Evolutionary conservation across 2,888 invertebrate genomes (phyloP).

Genomic region (Papilio demoleus): DNA sequence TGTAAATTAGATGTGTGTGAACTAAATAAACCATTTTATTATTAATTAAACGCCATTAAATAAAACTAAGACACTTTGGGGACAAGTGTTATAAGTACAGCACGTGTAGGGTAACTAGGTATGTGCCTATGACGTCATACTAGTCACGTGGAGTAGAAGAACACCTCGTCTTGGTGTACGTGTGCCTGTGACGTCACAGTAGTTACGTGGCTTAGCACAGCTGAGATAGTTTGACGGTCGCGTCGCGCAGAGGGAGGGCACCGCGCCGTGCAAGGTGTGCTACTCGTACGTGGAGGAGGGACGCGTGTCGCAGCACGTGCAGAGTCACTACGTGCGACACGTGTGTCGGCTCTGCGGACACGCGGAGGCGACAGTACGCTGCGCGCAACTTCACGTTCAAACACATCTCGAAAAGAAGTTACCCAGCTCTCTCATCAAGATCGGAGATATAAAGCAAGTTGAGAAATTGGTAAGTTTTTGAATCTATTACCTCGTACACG

Average conservation of each 20-base stretch:
- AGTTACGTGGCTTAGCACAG: too few relatives aligned
- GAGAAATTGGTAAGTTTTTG: conserved; percentile 45
- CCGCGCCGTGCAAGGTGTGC: conserved; percentile 30
- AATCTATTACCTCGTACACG: too few relatives aligned
- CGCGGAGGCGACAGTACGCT: conserved; percentile 49
- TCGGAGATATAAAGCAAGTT: conserved; percentile 50
- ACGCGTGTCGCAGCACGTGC: conserved; percentile 52
- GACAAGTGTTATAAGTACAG: too few relatives aligned
- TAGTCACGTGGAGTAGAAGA: too few relatives aligned
- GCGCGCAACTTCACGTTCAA: neutral
- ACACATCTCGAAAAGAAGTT: conserved; percentile 38
- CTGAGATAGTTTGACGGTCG: neutral
- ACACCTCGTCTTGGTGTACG: too few relatives aligned
- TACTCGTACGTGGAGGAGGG: conserved; percentile 26
- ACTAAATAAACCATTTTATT: too few relatives aligned
- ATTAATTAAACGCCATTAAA: too few relatives aligned
- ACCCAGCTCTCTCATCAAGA: conserved; percentile 56
- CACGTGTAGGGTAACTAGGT: too few relatives aligned
- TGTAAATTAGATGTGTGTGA: too few relatives aligned
- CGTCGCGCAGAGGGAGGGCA: conserved; percentile 26
- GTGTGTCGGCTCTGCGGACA: conserved; percentile 64
- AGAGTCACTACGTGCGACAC: conserved; percentile 61
- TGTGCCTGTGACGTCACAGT: too few relatives aligned
- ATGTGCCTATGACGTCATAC: too few relatives aligned
- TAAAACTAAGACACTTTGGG: too few relatives aligned